Conservation (phyloP, 2,888 invertebrate genomes). For the Lymantria monacha region DNA sequence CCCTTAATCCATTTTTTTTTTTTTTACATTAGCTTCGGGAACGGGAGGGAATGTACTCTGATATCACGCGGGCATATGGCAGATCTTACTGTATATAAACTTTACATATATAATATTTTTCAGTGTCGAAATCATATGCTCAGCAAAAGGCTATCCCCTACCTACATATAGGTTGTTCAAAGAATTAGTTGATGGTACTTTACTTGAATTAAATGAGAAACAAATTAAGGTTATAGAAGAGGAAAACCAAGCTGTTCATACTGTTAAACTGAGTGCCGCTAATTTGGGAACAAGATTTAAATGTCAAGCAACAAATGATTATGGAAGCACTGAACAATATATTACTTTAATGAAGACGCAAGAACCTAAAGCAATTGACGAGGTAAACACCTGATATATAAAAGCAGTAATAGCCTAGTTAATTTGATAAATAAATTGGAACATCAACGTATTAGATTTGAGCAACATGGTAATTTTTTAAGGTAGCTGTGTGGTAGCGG, state of each 20-base stretch:
- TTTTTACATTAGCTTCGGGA: no score
- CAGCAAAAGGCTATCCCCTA: constrained; percentile 51
- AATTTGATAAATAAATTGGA: no score
- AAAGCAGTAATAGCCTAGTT: no score
- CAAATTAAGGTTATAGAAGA: constrained; percentile 45
- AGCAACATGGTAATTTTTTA: no score
- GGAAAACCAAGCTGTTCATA: constrained; percentile 41
- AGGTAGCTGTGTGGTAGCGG: no score
- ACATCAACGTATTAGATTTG: no score
- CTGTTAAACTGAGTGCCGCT: constrained; percentile 42
- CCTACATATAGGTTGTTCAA: constrained; percentile 62
- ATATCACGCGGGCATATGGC: no score
- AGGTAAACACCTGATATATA: constrained; percentile 43
- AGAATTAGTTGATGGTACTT: constrained; percentile 39
- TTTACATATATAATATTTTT: no score
- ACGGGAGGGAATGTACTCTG: no score
- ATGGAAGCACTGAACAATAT: constrained; percentile 45
- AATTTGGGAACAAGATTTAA: constrained; percentile 49
- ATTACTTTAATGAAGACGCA: constrained; percentile 46
- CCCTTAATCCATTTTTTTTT: no score
- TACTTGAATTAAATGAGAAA: constrained; percentile 48
- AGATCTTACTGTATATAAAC: no score
- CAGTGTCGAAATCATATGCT: constrained; percentile 58
- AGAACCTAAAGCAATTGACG: constrained; percentile 45
- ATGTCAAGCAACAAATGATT: constrained; percentile 54